Percentiles rank a stretch among this genome's conserved stretches.
phyloP scores from a whole-genome alignment of 2,888 invertebrate genomes.

The Drosophila buzzatii region DNA sequence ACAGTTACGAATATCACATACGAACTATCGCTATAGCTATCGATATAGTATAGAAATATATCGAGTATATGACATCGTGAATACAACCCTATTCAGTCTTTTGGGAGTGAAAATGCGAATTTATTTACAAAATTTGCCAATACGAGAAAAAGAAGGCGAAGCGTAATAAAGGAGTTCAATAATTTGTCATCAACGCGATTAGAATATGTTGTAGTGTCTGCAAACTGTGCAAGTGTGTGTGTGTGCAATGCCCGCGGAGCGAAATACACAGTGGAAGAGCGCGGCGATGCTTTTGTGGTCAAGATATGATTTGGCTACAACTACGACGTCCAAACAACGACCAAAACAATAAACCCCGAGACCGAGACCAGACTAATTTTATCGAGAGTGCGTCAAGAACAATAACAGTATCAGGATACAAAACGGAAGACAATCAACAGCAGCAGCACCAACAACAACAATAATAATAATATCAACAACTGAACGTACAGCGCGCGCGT shows the following conservation, averaged over 20 bases:
- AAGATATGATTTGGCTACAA: slow-evolving; percentile 65
- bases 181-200: slow-evolving; percentile 33
- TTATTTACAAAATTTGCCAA: slow-evolving; percentile 65
- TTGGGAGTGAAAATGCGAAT: slow-evolving; percentile 66
- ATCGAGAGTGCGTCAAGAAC: slow-evolving; percentile 47
- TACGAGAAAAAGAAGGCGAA: slow-evolving; percentile 46
- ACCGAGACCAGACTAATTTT: slow-evolving; percentile 54
- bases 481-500: slow-evolving; percentile 46
- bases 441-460: slow-evolving; percentile 24
- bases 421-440: slow-evolving; percentile 34
- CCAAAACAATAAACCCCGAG: slow-evolving; percentile 62
- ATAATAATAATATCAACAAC: slow-evolving; percentile 48
- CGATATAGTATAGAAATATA: background rate
- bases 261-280: slow-evolving; percentile 46
- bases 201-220: slow-evolving; percentile 24
- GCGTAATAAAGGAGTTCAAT: slow-evolving; percentile 39
- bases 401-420: slow-evolving; percentile 32
- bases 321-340: slow-evolving; percentile 44
- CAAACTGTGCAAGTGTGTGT: slow-evolving; percentile 18
- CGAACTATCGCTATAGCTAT: slow-evolving; percentile 21
- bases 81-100: slow-evolving; percentile 49
- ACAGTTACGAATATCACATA: background rate
- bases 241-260: slow-evolving; percentile 52
- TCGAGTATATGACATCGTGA: slow-evolving; percentile 24
- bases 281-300: slow-evolving; percentile 63